These are phyloP conservation scores for Marisa cornuarietis DNA, from an alignment of 1,140 invertebrate genomes.

Conservation along the genomic window DNA sequence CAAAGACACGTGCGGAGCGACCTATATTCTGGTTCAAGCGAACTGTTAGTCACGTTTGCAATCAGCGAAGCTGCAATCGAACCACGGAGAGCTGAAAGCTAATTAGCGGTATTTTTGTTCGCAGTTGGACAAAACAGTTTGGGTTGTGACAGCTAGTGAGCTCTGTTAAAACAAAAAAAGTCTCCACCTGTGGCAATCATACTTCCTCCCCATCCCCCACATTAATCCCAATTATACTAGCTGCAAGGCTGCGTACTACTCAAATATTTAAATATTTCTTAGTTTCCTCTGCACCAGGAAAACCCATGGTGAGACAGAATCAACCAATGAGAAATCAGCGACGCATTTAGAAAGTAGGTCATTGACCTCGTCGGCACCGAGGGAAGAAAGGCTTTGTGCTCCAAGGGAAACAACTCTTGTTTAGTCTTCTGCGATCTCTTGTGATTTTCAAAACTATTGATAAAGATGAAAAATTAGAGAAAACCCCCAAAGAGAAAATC, in stretches of 20 bases:
- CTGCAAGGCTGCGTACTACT: not conserved
- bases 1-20: constrained; percentile 32
- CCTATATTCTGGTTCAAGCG: constrained; percentile 1
- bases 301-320: not conserved
- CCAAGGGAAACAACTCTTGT: constrained; percentile 7
- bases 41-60: not conserved
- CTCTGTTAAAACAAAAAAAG: not conserved
- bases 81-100: not conserved
- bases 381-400: not conserved
- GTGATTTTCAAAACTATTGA: no score
- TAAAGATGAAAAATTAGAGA: no score
- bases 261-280: not conserved
- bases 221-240: not conserved
- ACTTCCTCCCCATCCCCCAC: not conserved
- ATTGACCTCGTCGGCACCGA: not conserved
- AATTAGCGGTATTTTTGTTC: not conserved
- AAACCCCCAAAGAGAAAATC: no score
- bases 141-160: not conserved
- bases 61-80: not conserved
- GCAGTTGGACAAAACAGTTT: not conserved
- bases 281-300: not conserved
- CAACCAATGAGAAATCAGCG: constrained; percentile 7
- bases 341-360: constrained; percentile 1
- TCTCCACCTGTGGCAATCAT: not conserved
- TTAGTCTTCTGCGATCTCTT: not conserved